These are phyloP conservation scores for Podarcis raffonei DNA, from an alignment of 2,113 vertebrate species.

Conservation along the genomic window DNA sequence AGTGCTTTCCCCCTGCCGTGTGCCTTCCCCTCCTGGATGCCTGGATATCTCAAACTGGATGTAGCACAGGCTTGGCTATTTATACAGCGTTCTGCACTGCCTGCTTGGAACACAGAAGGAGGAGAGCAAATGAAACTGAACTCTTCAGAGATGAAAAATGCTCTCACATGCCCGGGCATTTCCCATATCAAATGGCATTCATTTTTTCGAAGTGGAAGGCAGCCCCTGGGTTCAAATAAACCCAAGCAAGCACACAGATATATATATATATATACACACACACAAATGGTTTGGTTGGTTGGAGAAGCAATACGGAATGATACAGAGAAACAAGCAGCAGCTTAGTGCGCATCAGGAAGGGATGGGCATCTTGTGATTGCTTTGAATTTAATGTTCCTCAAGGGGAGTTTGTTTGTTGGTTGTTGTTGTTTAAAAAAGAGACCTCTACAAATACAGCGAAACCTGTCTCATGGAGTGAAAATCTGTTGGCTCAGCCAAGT, in stretches of 20 bases:
- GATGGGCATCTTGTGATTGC: conserved; percentile 61
- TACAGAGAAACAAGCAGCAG: conserved; percentile 13
- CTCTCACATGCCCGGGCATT: background rate
- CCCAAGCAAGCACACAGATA: background rate
- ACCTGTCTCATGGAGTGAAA: conserved; percentile 69
- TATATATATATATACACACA: background rate
- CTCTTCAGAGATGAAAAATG: conserved; percentile 3
- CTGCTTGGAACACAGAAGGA: conserved; percentile 30
- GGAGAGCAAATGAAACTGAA: conserved; percentile 26
- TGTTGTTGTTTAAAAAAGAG: conserved; percentile 30
- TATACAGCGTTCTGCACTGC: conserved; percentile 34
- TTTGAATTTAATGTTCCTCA: conserved; percentile 69
- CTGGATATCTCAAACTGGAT: background rate
- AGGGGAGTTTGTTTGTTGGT: conserved; percentile 40
- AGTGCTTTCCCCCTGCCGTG: conserved; percentile 28
- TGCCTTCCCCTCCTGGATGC: conserved; percentile 12
- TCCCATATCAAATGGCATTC: conserved; percentile 19
- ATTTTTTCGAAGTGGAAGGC: conserved; percentile 32
- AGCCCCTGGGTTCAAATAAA: background rate
- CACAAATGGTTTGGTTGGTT: conserved; percentile 25
- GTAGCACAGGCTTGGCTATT: background rate
- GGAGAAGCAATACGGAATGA: conserved; percentile 46
- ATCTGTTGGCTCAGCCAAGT: conserved; percentile 67
- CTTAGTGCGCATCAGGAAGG: conserved; percentile 56
- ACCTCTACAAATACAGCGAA: conserved; percentile 58